Base-by-base conservation (phyloP, 1,140 invertebrate genomes). In the Hypsibius dujardini region DNA sequence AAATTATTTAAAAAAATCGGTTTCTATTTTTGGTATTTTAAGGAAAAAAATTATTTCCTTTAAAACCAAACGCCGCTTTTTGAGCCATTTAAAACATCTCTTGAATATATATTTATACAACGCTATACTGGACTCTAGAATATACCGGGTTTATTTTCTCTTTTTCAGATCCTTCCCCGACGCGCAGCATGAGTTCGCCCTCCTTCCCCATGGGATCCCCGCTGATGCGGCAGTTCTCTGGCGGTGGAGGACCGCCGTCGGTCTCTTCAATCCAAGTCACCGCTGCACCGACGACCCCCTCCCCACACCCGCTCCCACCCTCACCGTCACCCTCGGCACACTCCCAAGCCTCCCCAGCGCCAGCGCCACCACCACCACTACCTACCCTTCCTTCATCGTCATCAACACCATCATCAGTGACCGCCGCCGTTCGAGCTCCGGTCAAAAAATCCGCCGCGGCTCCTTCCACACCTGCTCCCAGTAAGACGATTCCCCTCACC, bases 221-320 rank as follows among this genome's bases (percentile, higher is more conserved):
- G 12, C n/a, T 56, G 50, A 67, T 67, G 62, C 62, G 62, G 3
- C 62, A 67, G 42, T 45, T 15, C 42, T 67, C 62, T 42, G 62
- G 62, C 12, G 7, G 7, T 12, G 3, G 3, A 12, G 12, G 42
- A 7, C 62, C 62, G 62, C 42, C 62, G 42, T 67, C 62, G 50
- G 50, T 56, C 50, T 7, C 7, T 56, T 28, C 28, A 28, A 28
- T 28, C 28, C 28, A 28, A 28, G 28, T 28, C 28, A 28, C 28
- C 28, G 28, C 28, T 28, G 28, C 50, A 56, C 7, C 50, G n/a
- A 56, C 7, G 50, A 56, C 7, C 7, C n/a, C 50, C 50, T 56
- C 50, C 50, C 50, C 7, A 7, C 50, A 56, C 28, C 28, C 28
- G 28, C 28, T 28, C 28, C 28, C 50, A 56, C 50, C 50, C 7